Conservation (phyloP, 2,888 invertebrate genomes). For the Leuctra nigra region DNA sequence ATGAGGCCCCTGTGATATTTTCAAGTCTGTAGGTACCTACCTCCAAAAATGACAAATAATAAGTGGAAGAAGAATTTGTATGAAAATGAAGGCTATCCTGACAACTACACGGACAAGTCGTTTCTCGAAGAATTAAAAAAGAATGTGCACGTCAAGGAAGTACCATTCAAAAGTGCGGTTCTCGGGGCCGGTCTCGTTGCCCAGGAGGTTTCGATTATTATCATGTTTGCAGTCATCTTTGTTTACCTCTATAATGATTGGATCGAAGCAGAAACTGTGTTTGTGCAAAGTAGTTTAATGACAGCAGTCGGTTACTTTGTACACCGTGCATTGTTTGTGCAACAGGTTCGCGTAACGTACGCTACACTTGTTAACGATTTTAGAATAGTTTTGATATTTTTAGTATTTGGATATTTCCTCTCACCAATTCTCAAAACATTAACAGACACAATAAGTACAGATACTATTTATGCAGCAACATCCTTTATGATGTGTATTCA, state of each 20-base stretch:
- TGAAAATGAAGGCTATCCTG: slow-evolving; percentile 77
- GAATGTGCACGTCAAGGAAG: slow-evolving; percentile 72
- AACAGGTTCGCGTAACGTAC: not conserved
- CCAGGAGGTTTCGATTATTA: slow-evolving; percentile 70
- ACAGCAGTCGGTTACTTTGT: slow-evolving; percentile 57
- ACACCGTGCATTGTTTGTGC: slow-evolving; percentile 38
- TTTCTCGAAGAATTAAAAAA: slow-evolving; percentile 80
- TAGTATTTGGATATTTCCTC: slow-evolving; percentile 79
- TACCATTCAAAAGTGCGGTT: slow-evolving; percentile 62
- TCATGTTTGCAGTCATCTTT: slow-evolving; percentile 65
- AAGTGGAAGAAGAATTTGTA: slow-evolving; percentile 87
- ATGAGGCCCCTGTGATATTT: too few relatives aligned
- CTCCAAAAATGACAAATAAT: slow-evolving; percentile 37
- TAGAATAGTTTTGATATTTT: slow-evolving; percentile 72
- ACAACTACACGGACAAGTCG: slow-evolving; percentile 84
- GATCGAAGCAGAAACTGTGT: slow-evolving; percentile 56
- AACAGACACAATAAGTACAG: slow-evolving; percentile 94
- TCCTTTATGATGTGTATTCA: slow-evolving; percentile 82
- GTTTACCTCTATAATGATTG: slow-evolving; percentile 64
- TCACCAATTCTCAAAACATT: slow-evolving; percentile 90
- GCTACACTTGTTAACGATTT: slow-evolving; percentile 50
- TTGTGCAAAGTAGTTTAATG: slow-evolving; percentile 48
- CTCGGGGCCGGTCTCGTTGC: slow-evolving; percentile 70
- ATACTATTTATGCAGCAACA: slow-evolving; percentile 93
- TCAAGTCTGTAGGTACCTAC: too few relatives aligned